Base-by-base conservation (phyloP, 2,888 invertebrate genomes). In the Eulithis prunata region DNA sequence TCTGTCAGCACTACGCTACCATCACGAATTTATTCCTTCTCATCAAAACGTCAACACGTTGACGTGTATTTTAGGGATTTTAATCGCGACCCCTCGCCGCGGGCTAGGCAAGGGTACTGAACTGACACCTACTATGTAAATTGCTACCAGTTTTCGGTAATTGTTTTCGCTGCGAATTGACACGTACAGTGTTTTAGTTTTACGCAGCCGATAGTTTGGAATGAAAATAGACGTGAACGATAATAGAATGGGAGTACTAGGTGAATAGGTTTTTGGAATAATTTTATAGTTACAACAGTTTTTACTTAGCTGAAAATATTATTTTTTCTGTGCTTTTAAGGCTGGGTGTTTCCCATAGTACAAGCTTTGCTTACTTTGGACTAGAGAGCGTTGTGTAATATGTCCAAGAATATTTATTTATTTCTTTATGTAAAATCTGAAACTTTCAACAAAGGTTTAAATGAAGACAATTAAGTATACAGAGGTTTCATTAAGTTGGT, bases 11-110 rank as follows among this genome's bases (percentile, higher is more conserved):
- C 78, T 77, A 78, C 80, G 80, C 53, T 57, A 57, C 53, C 13
- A 46, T 58, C 36, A 60, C 60, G 84, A 87, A 90, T 89, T 90
- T 89, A 88, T 91, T 89, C 88, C 87, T 86, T 86, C 89, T 91
- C 91, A 89, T 91, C 90, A 90, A 89, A 90, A 91, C 86, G 92
- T 91, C 92, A 92, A 91, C 91, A 90, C 90, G 88, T 83, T 89
- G 91, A 89, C 89, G 89, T 88, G 86, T 89, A 90, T 91, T 91
- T 90, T 89, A 85, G 89, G 88, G 88, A 86, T 88, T 91, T 90
- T 91, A 90, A 90, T 90, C 88, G 89, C 69, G 78, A 76, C 78
- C 79, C 77, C 75, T 75, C 75, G 74, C 78, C 76, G 72, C 72
- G 57, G 74, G 78, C 75, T 71, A 59, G 49, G 59, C 61, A 62